Conservation (phyloP, 2,113 vertebrate genomes). For the Elgaria multicarinata region DNA sequence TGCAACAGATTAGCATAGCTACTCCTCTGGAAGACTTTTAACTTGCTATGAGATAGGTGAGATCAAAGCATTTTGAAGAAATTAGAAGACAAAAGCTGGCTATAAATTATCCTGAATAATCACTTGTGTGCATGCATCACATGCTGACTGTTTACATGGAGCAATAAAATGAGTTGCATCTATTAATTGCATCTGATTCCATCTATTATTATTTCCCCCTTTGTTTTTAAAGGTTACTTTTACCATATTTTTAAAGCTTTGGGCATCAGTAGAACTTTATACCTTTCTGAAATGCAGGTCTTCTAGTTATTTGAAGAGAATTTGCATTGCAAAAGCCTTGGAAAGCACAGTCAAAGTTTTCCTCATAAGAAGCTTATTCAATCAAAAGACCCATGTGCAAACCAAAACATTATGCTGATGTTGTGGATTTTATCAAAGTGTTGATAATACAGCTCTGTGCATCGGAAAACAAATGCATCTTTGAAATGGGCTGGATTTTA, state of each 20-base stretch:
- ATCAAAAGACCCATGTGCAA: conserved; percentile 5
- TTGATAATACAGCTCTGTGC: conserved; percentile 22
- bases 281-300: background rate
- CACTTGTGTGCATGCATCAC: background rate
- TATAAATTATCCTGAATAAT: background rate
- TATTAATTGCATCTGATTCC: background rate
- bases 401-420: conserved; percentile 54
- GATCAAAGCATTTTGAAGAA: background rate
- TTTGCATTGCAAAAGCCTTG: background rate
- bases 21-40: background rate
- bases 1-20: background rate
- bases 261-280: background rate
- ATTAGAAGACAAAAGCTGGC: background rate
- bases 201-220: background rate
- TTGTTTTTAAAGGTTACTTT: too few species aligned
- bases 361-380: conserved; percentile 38
- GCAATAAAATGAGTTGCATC: background rate
- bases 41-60: background rate
- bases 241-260: conserved; percentile 7
- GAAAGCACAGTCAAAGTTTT: background rate
- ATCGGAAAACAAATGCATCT: conserved; percentile 41
- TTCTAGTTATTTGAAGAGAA: background rate
- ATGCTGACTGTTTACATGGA: background rate
- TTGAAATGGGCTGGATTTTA: conserved; percentile 51
- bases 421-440: conserved; percentile 31